Evolutionary conservation across 2,888 invertebrate genomes (phyloP).

Genomic region (Phytoseiulus persimilis): DNA sequence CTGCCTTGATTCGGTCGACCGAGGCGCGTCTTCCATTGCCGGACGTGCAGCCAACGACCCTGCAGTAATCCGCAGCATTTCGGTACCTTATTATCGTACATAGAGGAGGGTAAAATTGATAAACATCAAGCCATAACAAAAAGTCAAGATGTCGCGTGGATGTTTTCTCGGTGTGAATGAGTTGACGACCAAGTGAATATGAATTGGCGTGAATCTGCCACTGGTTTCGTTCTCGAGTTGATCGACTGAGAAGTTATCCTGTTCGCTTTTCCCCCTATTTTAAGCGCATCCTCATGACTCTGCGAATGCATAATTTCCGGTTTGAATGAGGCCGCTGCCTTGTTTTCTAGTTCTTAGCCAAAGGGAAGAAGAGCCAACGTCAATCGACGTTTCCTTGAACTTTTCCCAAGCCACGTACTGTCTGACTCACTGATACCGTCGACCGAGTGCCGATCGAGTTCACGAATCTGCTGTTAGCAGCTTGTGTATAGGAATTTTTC

Average conservation of each 20-base stretch:
- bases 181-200: not conserved
- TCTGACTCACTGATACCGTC: not conserved
- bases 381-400: not conserved
- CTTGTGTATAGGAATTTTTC: not conserved
- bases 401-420: not conserved
- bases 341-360: not conserved
- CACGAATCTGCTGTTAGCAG: not conserved
- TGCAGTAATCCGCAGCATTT: slow-evolving; percentile 38
- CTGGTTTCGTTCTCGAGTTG: no score
- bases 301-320: not conserved
- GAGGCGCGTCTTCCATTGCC: slow-evolving; percentile 17
- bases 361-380: not conserved
- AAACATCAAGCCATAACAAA: not conserved
- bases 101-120: not conserved
- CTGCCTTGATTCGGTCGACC: slow-evolving; percentile 37
- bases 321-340: not conserved
- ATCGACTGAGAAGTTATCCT: no score
- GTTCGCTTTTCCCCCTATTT: no score
- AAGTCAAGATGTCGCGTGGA: not conserved
- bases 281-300: no score
- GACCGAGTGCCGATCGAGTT: not conserved
- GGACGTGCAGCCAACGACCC: slow-evolving; percentile 22
- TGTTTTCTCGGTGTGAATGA: not conserved
- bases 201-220: not conserved
- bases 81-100: slow-evolving; percentile 35